Conservation (phyloP, 1,140 invertebrate genomes). For the Lysiphlebus fabarum region DNA sequence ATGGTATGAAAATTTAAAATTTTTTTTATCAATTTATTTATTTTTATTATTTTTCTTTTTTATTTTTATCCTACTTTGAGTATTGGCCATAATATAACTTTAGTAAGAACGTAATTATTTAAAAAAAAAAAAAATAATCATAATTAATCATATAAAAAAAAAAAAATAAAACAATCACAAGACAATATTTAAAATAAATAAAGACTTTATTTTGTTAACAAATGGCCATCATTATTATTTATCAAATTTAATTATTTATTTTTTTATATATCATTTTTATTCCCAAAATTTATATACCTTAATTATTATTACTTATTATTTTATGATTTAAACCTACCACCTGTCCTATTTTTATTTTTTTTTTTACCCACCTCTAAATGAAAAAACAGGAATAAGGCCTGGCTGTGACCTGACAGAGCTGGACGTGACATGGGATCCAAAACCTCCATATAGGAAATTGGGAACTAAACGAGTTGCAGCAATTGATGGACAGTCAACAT, state of each 20-base stretch:
- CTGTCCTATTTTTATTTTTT: conserved; percentile 46
- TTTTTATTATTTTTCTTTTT: no score
- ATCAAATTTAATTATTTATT: conserved; percentile 10
- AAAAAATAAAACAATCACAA: not conserved
- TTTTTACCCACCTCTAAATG: conserved; percentile 47
- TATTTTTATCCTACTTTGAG: no score
- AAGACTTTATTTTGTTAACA: no score
- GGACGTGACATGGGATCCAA: conserved; percentile 57
- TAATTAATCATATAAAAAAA: not conserved
- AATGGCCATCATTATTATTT: no score
- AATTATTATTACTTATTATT: conserved; percentile 20
- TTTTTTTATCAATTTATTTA: not conserved
- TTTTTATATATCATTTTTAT: conserved; percentile 13
- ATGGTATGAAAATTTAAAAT: conserved; percentile 58
- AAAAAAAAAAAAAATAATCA: no score
- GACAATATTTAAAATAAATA: no score
- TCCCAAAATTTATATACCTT: not conserved
- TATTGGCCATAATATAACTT: no score
- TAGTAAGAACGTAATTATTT: no score
- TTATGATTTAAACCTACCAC: not conserved
- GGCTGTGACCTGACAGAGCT: conserved; percentile 84
- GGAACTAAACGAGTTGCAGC: conserved; percentile 44
- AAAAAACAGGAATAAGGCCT: conserved; percentile 69
- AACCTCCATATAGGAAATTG: conserved; percentile 42
- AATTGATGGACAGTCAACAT: conserved; percentile 40